Evolutionary conservation across 2,888 invertebrate genomes (phyloP).

Genomic region (Callyntrura sp.): DNA sequence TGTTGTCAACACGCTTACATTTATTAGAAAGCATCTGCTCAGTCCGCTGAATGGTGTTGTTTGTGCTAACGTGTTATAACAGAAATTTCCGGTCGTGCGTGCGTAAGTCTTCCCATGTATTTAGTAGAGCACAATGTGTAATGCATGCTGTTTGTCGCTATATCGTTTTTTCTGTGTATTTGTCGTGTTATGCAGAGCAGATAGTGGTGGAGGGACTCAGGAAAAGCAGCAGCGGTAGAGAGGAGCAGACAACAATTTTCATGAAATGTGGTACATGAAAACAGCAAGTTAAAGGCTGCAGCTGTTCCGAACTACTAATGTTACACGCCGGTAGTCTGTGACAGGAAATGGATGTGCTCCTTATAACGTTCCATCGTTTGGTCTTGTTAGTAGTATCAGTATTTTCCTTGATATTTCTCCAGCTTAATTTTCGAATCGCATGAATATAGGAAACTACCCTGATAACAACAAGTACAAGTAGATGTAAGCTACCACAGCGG

Average conservation of each 20-base stretch:
- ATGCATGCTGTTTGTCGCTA: background rate
- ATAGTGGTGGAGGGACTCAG: background rate
- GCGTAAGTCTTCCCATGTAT: background rate
- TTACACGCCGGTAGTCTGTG: constrained; percentile 67
- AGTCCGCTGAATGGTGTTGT: background rate
- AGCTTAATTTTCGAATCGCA: constrained; percentile 64
- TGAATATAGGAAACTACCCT: constrained; percentile 39
- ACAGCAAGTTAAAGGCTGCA: constrained; percentile 9
- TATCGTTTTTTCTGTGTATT: background rate
- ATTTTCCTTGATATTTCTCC: constrained; percentile 17
- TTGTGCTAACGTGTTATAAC: constrained; percentile 13
- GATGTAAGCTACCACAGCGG: background rate
- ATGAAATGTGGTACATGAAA: constrained; percentile 58
- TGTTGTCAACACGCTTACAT: constrained; percentile 66
- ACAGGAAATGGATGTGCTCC: constrained; percentile 75
- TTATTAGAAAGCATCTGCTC: constrained; percentile 46
- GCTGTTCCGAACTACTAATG: constrained; percentile 35
- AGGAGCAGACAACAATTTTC: constrained; percentile 52
- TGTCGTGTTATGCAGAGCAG: constrained; percentile 8
- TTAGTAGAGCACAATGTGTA: constrained; percentile 7
- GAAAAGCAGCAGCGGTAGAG: background rate
- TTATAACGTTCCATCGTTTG: constrained; percentile 56
- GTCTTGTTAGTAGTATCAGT: constrained; percentile 43
- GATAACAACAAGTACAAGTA: background rate
- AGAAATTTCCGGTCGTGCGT: background rate